Evolutionary conservation across 2,113 vertebrate species (phyloP), one percentile per base, ranked within the genome.

Genomic region (Chauna torquata): DNA sequence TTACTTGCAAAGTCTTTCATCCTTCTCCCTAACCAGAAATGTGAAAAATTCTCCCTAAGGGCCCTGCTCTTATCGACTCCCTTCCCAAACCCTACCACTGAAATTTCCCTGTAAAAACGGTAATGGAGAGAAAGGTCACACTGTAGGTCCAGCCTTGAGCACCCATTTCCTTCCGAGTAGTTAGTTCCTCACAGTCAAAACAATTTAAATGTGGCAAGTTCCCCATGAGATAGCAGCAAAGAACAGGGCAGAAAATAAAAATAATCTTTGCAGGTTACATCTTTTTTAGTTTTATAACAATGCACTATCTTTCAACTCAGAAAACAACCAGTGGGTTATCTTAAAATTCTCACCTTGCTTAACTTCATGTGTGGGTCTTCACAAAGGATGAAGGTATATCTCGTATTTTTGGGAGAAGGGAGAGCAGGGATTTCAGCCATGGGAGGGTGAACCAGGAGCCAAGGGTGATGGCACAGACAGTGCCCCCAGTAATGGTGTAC

Each of bases 1-100:
- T 80, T 93, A 54, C 23, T 75, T 90, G 59, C 16, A 54, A 86
- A 94, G 25, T 72, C 82, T 86, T 94, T 96, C 34, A 83, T 94
- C 40, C 27, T 10, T 88, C n/a, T 95, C 78, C 62, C 82, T 93
- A 68, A 75, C 3, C 11, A 82, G 28, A 64, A 94, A 88, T 85
- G 71, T 1, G 6, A 88, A 84, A 91, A 88, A 68, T 47, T 82
- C 22, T 97, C 40, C 28, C 11, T 4, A 83, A 80, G 90, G 64
- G 4, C 11, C 1, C 0, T 91, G 5, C 17, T 88, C 9, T 5
- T 69, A 57, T 65, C 66, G 88, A 23, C 45, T 70, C 44, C 25
- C 19, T 94, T 93, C 61, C 38, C 24, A 88, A 7, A 3, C 6
- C 32, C 4, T 42, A 59, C 12, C 15, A 12, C 8, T 62, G 55